Base-by-base conservation (phyloP, 1,140 invertebrate genomes). In the Heliconius eleuchia region DNA sequence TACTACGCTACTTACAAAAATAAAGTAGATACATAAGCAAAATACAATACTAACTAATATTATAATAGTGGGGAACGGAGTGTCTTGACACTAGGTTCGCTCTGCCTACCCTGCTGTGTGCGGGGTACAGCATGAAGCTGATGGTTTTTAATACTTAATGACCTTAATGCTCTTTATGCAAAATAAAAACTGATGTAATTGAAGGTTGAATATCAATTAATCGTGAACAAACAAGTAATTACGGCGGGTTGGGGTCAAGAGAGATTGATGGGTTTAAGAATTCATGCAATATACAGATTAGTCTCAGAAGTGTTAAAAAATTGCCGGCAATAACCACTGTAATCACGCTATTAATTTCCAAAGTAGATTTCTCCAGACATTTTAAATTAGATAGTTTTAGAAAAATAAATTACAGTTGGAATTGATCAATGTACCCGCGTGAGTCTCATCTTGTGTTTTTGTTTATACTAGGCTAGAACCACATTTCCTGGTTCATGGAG, bases 241-340 rank as follows among this genome's bases (percentile, higher is more conserved):
- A 89, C 78, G 78, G 81, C 80, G 77, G 70, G 71, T 55, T 75
- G 82, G 76, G 82, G 85, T 87, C 83, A 80, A 73, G 80, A 79
- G 86, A 86, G 90, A 91, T 90, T 89, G 89, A 91, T 90, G 88
- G 82, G 87, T 88, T 88, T 82, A 87, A 81, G 79, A 85, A 83
- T 87, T 83, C 85, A 89, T 85, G 82, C 82, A 83, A 85, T 81
- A 79, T 80, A 83, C 78, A 85, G 85, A 85, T 86, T 84, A 85
- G 82, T 85, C 55, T 70, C 16, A 52, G 75, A 60, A 78, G 55
- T 74, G 76, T 81, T 77, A 86, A 87, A 87, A 86, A 87, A 81
- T 76, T 80, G 73, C 74, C 19, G 74, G 57, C 60, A 75, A 79
- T 76, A 79, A 82, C 77, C 57, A 72, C 60, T 74, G 82, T 79